phyloP scores from a whole-genome alignment of 2,797 vertebrate genomes.

The Furcifer pardalis region DNA sequence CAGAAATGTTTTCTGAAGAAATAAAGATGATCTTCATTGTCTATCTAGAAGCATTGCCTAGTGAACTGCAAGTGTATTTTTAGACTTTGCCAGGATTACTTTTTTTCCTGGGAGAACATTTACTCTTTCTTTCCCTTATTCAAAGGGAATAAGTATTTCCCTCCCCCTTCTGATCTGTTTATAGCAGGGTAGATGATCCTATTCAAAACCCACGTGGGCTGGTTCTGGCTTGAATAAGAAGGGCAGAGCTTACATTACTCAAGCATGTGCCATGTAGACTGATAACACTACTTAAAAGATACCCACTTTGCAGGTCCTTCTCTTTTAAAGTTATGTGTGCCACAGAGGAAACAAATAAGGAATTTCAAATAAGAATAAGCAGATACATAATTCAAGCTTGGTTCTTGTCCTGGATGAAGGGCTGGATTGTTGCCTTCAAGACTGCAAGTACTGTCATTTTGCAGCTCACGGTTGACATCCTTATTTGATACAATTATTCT shows the following conservation, averaged over 20 bases:
- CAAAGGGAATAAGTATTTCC: background rate
- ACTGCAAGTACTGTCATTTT: background rate
- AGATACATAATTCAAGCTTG: background rate
- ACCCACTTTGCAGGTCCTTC: background rate
- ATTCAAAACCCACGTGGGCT: background rate
- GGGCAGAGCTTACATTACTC: background rate
- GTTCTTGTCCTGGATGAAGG: background rate
- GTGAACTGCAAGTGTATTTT: background rate
- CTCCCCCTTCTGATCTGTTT: background rate
- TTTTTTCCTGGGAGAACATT: background rate
- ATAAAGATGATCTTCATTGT: conserved; percentile 15
- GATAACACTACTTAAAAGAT: background rate
- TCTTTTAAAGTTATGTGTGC: background rate
- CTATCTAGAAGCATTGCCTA: background rate
- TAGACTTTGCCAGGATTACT: background rate
- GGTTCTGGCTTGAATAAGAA: background rate
- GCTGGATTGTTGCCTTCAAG: too few relatives aligned
- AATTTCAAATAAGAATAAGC: background rate
- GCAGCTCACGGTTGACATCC: background rate
- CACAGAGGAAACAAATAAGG: background rate
- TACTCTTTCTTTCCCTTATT: background rate
- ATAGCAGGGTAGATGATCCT: accelerated
- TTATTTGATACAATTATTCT: background rate
- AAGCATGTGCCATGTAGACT: background rate
- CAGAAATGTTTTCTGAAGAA: conserved; percentile 16